A percentile compares a stretch with the other conserved stretches of the same genome.
phyloP scores from a whole-genome alignment of 2,888 invertebrate species.

The Ochlodes sylvanus region DNA sequence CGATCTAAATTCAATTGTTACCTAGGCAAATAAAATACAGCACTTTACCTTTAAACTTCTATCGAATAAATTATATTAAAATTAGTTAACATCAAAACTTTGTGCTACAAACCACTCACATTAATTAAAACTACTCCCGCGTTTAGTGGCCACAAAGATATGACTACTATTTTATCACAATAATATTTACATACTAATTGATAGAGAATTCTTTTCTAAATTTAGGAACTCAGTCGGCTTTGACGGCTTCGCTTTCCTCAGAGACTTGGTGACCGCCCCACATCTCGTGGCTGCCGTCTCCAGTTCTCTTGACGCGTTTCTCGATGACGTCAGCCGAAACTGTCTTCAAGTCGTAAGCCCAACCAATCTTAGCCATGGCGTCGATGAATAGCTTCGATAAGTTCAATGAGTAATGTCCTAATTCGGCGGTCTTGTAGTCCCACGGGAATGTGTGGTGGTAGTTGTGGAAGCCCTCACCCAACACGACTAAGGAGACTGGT shows the following conservation, averaged over 20 bases:
- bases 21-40: too few species aligned
- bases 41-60: not conserved
- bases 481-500: constrained; percentile 86
- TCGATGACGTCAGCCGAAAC: constrained; percentile 89
- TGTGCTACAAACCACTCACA: constrained; percentile 3
- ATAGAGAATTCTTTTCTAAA: not conserved
- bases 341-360: constrained; percentile 94
- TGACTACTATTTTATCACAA: constrained; percentile 20
- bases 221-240: constrained; percentile 11
- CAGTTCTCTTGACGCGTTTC: constrained; percentile 89
- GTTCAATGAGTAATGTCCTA: constrained; percentile 89
- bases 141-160: not conserved
- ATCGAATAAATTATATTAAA: constrained; percentile 20
- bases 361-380: constrained; percentile 91
- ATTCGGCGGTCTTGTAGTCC: constrained; percentile 93
- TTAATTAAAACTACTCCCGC: constrained; percentile 21
- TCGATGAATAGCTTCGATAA: constrained; percentile 91
- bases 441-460: constrained; percentile 94
- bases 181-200: constrained; percentile 13
- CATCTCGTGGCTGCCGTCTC: constrained; percentile 89
- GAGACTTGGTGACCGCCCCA: constrained; percentile 91
- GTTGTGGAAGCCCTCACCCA: constrained; percentile 94
- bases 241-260: constrained; percentile 9
- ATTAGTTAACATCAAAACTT: constrained; percentile 13
- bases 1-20: too few species aligned